Evolutionary conservation across 2,113 vertebrate species (phyloP), one percentile per base, ranked within the genome.

Genomic region (Psilopogon haemacephalus): DNA sequence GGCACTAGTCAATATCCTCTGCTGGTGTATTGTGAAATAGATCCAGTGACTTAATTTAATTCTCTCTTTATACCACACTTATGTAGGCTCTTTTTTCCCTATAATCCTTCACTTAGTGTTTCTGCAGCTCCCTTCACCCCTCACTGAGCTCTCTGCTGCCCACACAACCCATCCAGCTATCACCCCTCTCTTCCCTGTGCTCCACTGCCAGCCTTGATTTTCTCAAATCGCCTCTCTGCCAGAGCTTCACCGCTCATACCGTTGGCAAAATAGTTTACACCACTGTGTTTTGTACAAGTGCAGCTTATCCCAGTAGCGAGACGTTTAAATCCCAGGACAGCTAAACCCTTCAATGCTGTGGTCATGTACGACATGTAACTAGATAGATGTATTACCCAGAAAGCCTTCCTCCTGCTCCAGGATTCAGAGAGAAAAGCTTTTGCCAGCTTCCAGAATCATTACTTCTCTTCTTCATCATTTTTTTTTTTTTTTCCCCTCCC

Each of bases 361-460:
- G 81, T 33, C 78, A 70, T 55, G 72, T 91, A 58, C 87, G 78
- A 91, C 89, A 88, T 40, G 58, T 60, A 84, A 86, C 87, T 44
- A 88, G 89, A 89, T 54, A 88, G 89, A 86, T 72, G 83, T 44
- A 63, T 94, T 94, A 91, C 89, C 87, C 91, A 81, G 72, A 70
- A 90, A 89, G 71, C 5, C 1, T 69, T 88, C 76, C 62, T 88
- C 32, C 50, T 27, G 70, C 88, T 84, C 44, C 44, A 84, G 70
- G 44, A 83, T 92, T 90, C 84, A 48, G 78, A 76, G 33, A 46
- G 68, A 50, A 84, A 81, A 69, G 65, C 10, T 90, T 84, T 86
- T 89, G 12, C 54, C 81, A 77, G 35, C 24, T 86, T 83, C 26
- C 46, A 88, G 37, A 21, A 80, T 65, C 52, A 40, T 5, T 46